Evolutionary conservation across 2,888 invertebrate genomes (phyloP), one percentile per base, ranked within the genome.

Genomic region (Embidobia sp.): DNA sequence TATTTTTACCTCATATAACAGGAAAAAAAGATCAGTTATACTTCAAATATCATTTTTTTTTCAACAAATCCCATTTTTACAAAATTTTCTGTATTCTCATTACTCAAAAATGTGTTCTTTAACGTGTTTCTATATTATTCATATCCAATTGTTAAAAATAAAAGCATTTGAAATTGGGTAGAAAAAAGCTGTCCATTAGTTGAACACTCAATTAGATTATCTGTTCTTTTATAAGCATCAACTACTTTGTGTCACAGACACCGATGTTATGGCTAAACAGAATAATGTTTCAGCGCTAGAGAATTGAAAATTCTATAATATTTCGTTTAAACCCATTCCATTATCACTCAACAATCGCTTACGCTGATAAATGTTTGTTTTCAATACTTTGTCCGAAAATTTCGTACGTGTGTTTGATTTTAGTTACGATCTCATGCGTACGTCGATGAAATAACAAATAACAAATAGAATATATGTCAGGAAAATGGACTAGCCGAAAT

Each of bases 371-470:
- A 61, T 61, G 48, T 61, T 61, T 61, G 27, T 48, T 49, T 49
- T 63, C 40, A 63, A 63, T 63, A 48, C 37, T 63, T 49, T 63
- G 63, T 63, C 16, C 48, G 49, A 49, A 27, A 63, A 49, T 40
- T 27, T 48, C 48, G 35, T 49, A 22, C 19, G 37, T 49, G 27
- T 49, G 33, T 48, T 63, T 63, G 48, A 27, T 49, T 49, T 49
- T 48, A 63, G 37, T 37, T 37, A 29, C 63, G 48, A 37, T 49
- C 29, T 48, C 49, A 48, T 49, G 29, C 63, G 46, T 40, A 19
- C 15, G 19, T 19, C 35, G 18, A 26, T 16, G 18, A 40, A 63
- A 63, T 49, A 63, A 49, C 49, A 57, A 57, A 57, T 57, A 59
- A 22, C 33, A 59, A 59, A 46, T 19, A 59, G 35, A 59, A 22